Evolutionary conservation across 1,140 invertebrate species (phyloP).

Genomic region (Amyelois transitella): DNA sequence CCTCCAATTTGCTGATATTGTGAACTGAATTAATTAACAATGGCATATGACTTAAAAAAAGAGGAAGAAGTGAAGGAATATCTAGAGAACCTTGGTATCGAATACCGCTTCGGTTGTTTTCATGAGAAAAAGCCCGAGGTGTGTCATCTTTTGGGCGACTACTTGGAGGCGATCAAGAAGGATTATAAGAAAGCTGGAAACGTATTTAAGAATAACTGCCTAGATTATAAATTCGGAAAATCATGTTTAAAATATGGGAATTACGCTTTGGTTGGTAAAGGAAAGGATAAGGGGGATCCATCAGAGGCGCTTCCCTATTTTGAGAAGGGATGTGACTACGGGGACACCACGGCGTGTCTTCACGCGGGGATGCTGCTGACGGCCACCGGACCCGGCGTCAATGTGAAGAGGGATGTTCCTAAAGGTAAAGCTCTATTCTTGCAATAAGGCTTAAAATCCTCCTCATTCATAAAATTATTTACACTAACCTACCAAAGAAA

Average conservation of each 20-base stretch:
- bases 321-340: constrained; percentile 84
- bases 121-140: constrained; percentile 78
- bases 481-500: no score
- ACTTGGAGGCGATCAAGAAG: constrained; percentile 86
- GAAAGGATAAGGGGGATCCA: constrained; percentile 72
- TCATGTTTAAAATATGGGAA: constrained; percentile 91
- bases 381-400: constrained; percentile 69
- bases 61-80: constrained; percentile 91
- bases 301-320: constrained; percentile 82
- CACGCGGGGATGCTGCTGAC: constrained; percentile 83
- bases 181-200: constrained; percentile 85
- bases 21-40: constrained; percentile 33
- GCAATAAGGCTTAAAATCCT: not conserved
- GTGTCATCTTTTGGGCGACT: constrained; percentile 94
- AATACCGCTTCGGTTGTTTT: constrained; percentile 93
- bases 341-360: constrained; percentile 81
- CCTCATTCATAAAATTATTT: no score
- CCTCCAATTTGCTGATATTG: constrained; percentile 17
- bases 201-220: constrained; percentile 89
- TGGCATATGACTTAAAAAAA: constrained; percentile 82
- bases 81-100: constrained; percentile 90
- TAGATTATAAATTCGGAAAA: constrained; percentile 84
- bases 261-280: constrained; percentile 80
- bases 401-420: constrained; percentile 72
- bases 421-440: constrained; percentile 56